These are phyloP conservation scores for Gallinago media DNA, from an alignment of 2,113 vertebrate species.

Conservation along the genomic window DNA sequence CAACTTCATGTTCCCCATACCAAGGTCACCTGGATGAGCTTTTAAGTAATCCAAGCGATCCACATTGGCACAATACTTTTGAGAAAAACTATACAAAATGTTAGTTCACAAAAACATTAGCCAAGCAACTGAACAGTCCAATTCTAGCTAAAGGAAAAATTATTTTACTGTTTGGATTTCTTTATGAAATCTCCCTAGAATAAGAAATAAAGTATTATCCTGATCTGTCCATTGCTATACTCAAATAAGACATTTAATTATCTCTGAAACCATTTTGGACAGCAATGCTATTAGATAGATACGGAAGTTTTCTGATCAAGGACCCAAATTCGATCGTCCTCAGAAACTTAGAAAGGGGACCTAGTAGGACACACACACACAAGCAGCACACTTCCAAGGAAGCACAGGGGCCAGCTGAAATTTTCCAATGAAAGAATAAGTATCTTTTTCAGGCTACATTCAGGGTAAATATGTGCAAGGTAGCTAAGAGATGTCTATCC, in stretches of 20 bases:
- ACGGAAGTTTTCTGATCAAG: neutral
- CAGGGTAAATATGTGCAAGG: neutral
- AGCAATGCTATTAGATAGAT: neutral
- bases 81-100: neutral
- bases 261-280: neutral
- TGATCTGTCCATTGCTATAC: neutral
- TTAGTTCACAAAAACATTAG: neutral
- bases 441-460: neutral
- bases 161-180: neutral
- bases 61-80: neutral
- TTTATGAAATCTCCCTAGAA: neutral
- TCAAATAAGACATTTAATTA: neutral
- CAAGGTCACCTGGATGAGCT: neutral
- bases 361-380: neutral
- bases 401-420: neutral
- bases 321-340: neutral
- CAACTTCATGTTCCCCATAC: neutral
- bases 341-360: neutral
- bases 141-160: neutral
- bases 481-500: neutral
- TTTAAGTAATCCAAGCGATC: neutral
- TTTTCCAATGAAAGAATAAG: neutral
- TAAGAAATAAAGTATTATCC: neutral
- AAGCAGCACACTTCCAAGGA: neutral
- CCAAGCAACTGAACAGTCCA: neutral